These are phyloP conservation scores for Muscicapa comitata DNA, from an alignment of 2,797 vertebrate genomes.

Conservation along the genomic window DNA sequence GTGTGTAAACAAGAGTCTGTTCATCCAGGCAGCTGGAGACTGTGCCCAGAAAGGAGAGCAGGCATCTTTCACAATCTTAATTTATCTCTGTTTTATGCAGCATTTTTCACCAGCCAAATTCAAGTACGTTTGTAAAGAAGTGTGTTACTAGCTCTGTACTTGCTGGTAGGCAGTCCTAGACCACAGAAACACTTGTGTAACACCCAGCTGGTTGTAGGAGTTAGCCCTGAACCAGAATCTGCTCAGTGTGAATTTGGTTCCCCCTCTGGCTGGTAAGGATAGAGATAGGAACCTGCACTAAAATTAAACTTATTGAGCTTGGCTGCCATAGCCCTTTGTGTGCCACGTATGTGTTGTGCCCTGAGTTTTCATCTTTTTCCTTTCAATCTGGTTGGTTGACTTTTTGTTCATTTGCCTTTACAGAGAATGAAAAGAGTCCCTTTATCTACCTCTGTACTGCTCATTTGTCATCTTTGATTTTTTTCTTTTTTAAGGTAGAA, in stretches of 20 bases:
- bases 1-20: not conserved
- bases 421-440: not conserved
- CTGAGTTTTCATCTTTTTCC: not conserved
- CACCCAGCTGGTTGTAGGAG: slow-evolving; percentile 10
- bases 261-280: not conserved
- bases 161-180: not conserved
- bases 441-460: not conserved
- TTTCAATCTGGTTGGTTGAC: not conserved
- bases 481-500: not conserved
- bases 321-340: not conserved
- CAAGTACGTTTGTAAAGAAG: not conserved
- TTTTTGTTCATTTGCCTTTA: not conserved
- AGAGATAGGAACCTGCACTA: not conserved
- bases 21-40: not conserved
- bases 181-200: not conserved
- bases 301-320: not conserved
- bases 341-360: not conserved
- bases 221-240: not conserved
- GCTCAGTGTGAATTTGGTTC: not conserved
- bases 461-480: not conserved
- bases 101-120: not conserved
- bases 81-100: not conserved
- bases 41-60: not conserved
- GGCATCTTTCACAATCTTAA: not conserved
- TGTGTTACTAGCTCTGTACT: not conserved